Evolutionary conservation across 2,888 invertebrate genomes (phyloP), one percentile per base, ranked within the genome.

Genomic region (Hoplodrina ambigua): DNA sequence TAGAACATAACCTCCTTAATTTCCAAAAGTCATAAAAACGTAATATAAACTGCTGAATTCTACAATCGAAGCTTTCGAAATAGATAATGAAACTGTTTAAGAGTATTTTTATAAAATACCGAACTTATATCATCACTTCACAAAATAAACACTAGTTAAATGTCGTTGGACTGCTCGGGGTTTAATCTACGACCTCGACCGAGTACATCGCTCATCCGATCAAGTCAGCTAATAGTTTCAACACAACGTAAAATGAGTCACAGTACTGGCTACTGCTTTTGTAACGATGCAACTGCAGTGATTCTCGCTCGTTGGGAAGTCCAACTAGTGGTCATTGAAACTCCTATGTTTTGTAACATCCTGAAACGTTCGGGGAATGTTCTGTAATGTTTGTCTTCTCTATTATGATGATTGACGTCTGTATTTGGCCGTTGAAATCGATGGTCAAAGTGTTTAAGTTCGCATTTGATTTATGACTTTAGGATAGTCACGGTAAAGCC

Each of bases 211-310:
- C 33, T 52, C 33, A 46, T 54, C 25, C 11, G 30, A 50, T 49
- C 54, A 17, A 67, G 17, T 37, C 57, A 56, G 55, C 2, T 30
- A 72, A 65, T 25, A 50, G 54, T 83, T 81, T 58, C 72, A 19
- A 59, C 66, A 81, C 61, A 44, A 56, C 53, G 6, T 33, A 0
- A 11, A 13, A 8, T 82, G 83, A 80, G 25, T 85, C 83, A 82
- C 53, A 11, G 17, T 73, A 62, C 73, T 62, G 44, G 37, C 68
- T 60, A 65, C 44, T 20, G 5, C 37, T 77, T 66, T 66, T 64
- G 83, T 60, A 75, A 80, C 58, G 44, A 37, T 57, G 17, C 57
- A 50, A 59, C 59, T 68, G 59, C 75, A 59, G 63, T 59, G 55
- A 60, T 69, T 55, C 52, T 37, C 55, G 60, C 30, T 41, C 44